Conservation (phyloP, 2,888 invertebrate genomes). For the Lithophane ornitopus region DNA sequence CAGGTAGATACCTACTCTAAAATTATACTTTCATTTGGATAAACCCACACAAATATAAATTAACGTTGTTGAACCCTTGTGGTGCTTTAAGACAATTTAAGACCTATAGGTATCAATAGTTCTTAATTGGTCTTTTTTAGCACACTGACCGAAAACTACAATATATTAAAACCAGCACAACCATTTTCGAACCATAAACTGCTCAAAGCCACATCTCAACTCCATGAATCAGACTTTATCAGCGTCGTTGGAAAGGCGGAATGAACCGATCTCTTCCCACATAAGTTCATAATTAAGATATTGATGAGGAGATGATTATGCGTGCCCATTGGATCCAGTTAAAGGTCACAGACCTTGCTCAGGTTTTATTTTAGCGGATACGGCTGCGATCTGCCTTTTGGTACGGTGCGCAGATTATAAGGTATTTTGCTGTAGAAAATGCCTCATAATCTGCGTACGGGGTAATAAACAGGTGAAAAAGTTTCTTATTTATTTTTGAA, state of each 20-base stretch:
- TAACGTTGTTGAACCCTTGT: no score
- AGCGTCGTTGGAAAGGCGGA: background rate
- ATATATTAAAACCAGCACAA: background rate
- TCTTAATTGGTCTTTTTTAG: no score
- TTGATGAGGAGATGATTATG: constrained; percentile 70
- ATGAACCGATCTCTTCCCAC: constrained; percentile 41
- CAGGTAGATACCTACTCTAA: no score
- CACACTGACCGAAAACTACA: no score
- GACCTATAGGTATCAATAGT: no score
- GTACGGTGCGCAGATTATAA: constrained; percentile 72
- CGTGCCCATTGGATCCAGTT: constrained; percentile 78
- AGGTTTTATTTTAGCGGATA: constrained; percentile 84
- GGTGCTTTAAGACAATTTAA: no score
- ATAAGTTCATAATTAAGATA: constrained; percentile 68
- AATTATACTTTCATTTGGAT: no score
- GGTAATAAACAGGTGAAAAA: background rate
- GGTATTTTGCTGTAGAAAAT: no score
- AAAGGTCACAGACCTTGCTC: constrained; percentile 80
- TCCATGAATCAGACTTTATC: constrained; percentile 24
- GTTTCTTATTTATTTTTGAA: background rate
- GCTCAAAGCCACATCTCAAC: constrained; percentile 9
- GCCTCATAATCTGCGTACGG: no score
- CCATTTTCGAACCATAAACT: background rate
- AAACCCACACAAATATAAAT: no score
- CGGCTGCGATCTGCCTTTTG: constrained; percentile 79